phyloP scores from a whole-genome alignment of 1,140 invertebrate genomes.

The Gyrodactylus bullatarudis region DNA sequence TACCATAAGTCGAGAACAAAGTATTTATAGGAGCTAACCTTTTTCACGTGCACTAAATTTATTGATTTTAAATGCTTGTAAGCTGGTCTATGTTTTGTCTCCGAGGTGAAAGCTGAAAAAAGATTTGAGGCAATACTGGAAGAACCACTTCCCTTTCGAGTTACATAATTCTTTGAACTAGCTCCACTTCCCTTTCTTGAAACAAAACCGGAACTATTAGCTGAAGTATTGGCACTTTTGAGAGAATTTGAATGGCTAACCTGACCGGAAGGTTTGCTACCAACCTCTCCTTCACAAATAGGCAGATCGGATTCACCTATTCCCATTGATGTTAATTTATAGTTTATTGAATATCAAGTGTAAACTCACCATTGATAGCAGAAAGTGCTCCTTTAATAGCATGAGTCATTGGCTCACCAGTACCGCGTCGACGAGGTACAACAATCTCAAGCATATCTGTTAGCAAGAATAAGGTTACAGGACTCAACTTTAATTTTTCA shows the following conservation, averaged over 20 bases:
- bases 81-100: not conserved
- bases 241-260: not conserved
- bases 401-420: not conserved
- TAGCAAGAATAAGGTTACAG: not conserved
- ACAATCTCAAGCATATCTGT: not conserved
- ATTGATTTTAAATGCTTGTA: not conserved
- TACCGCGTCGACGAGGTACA: not conserved
- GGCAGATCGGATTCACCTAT: not conserved
- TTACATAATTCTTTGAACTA: not conserved
- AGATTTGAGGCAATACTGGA: not conserved
- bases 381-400: not conserved
- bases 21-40: not conserved
- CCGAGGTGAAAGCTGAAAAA: not conserved
- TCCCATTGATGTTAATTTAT: not conserved
- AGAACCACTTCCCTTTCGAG: not conserved
- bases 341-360: not conserved
- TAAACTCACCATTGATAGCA: not conserved
- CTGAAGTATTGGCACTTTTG: not conserved
- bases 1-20: too few species aligned
- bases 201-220: not conserved
- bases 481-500: not conserved
- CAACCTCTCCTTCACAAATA: not conserved
- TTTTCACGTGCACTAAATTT: not conserved
- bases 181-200: not conserved
- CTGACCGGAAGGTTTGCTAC: not conserved